Conservation (phyloP, 2,113 vertebrate genomes). For the Pagrus major region DNA sequence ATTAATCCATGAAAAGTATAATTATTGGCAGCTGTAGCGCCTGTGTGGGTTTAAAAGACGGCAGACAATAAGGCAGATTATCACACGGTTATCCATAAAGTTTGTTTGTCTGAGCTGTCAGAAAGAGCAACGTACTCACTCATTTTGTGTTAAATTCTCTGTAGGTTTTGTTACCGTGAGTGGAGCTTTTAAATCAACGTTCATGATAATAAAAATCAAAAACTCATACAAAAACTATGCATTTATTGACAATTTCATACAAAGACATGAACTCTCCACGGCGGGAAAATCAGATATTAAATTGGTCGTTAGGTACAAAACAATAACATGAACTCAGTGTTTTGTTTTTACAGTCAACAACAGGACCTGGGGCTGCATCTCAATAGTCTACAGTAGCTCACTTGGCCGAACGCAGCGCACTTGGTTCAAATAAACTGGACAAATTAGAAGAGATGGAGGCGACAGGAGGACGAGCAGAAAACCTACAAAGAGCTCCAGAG, state of each 20-base stretch:
- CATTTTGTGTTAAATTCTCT: too few relatives aligned
- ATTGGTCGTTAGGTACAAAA: slow-evolving; percentile 72
- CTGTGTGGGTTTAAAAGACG: too few relatives aligned
- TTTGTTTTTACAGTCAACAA: slow-evolving; percentile 27
- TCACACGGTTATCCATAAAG: too few relatives aligned
- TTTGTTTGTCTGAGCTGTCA: too few relatives aligned
- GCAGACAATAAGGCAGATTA: too few relatives aligned
- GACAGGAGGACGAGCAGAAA: background rate
- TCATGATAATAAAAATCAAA: background rate
- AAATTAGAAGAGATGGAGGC: slow-evolving; percentile 1
- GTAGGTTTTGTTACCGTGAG: too few relatives aligned
- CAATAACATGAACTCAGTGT: slow-evolving; percentile 14
- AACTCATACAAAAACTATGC: slow-evolving; percentile 77
- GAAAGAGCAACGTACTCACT: too few relatives aligned
- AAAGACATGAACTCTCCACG: slow-evolving; percentile 57
- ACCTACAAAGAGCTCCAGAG: background rate
- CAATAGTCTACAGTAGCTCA: slow-evolving; percentile 9
- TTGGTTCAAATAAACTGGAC: background rate
- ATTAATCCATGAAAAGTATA: too few relatives aligned
- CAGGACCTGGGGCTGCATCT: background rate
- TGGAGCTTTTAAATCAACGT: background rate
- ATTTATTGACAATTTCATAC: slow-evolving; percentile 82
- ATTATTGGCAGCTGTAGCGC: too few relatives aligned
- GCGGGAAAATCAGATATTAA: slow-evolving; percentile 43
- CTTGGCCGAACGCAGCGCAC: too few relatives aligned